Conservation (phyloP, 2,113 vertebrate species). For the Hemiscyllium ocellatum region DNA sequence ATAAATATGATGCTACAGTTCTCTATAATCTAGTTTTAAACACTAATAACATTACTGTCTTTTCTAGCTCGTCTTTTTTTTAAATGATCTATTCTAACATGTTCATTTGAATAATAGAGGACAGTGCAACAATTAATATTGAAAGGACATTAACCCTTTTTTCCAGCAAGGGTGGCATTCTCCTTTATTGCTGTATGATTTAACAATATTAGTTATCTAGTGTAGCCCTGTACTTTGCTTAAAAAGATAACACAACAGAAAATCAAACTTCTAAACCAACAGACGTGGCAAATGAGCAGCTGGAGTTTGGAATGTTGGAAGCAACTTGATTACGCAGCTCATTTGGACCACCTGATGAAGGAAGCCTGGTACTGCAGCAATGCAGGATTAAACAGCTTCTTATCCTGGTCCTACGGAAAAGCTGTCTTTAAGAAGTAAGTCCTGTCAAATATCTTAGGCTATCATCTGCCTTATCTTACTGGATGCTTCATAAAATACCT, state of each 20-base stretch:
- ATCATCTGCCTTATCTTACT: background rate
- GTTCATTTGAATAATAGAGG: background rate
- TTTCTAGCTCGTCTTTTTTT: background rate
- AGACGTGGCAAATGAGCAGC: background rate
- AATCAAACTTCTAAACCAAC: background rate
- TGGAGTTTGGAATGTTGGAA: background rate
- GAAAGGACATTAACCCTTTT: background rate
- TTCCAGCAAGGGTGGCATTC: background rate
- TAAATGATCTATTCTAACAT: background rate
- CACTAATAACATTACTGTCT: background rate
- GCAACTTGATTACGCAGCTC: background rate
- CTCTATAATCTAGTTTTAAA: background rate
- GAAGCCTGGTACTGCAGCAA: constrained; percentile 22
- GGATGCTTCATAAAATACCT: background rate
- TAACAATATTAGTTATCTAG: background rate
- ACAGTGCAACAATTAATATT: background rate
- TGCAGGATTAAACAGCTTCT: background rate
- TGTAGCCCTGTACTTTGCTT: background rate
- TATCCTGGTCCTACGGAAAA: background rate
- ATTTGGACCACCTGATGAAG: constrained; percentile 21
- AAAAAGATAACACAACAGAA: background rate
- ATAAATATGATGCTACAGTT: background rate
- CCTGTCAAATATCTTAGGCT: background rate
- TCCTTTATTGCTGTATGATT: background rate
- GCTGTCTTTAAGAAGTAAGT: background rate